Conservation (phyloP, 1,140 invertebrate species). For the Papilio polyxenes region DNA sequence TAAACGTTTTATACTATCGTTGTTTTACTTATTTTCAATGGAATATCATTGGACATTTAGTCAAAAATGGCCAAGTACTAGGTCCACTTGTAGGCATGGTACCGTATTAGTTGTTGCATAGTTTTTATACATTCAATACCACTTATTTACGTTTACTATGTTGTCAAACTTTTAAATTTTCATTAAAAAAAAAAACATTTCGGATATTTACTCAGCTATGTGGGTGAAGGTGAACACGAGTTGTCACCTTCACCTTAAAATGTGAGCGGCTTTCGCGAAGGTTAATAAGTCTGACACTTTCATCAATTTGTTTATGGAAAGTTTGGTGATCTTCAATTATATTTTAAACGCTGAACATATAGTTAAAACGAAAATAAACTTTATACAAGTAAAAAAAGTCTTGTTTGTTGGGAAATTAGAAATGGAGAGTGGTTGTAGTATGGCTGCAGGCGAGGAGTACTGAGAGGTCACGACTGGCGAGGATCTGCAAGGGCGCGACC, state of each 20-base stretch:
- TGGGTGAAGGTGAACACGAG: conserved; percentile 1
- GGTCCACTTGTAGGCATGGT: background rate
- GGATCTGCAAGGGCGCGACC: conserved; percentile 62
- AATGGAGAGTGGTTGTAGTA: conserved; percentile 26
- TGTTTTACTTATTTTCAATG: too few relatives aligned
- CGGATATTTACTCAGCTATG: background rate
- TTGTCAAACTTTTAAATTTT: background rate
- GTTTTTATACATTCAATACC: background rate
- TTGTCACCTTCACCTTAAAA: conserved; percentile 16
- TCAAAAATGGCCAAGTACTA: background rate
- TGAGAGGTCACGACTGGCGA: conserved; percentile 69
- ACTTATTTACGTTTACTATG: background rate
- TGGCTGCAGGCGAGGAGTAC: conserved; percentile 57
- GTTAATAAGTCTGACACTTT: conserved; percentile 4
- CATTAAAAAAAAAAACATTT: background rate
- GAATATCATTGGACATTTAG: too few relatives aligned
- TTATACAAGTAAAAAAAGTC: background rate
- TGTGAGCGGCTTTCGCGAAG: background rate
- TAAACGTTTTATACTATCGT: too few relatives aligned
- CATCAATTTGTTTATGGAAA: background rate
- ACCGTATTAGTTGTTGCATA: too few relatives aligned
- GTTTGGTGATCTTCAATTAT: background rate
- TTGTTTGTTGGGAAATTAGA: background rate
- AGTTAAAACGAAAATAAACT: too few relatives aligned
- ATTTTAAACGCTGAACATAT: background rate